Percentiles rank a stretch among this genome's conserved stretches.
These are phyloP conservation scores for Pseudopipra pipra DNA, from an alignment of 2,113 vertebrate genomes.

Conservation along the genomic window DNA sequence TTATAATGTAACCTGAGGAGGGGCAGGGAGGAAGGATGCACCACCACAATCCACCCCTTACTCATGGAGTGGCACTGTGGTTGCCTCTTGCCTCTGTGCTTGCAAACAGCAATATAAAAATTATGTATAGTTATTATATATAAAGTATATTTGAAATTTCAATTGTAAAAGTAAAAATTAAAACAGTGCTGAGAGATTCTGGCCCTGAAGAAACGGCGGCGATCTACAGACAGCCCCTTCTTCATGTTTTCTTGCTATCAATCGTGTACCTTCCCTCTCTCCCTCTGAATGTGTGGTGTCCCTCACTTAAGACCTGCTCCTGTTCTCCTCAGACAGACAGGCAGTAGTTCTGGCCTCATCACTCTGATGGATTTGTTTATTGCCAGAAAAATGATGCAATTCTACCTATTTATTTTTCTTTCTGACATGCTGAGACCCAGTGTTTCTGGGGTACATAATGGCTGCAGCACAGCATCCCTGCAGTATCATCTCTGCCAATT, in stretches of 20 bases:
- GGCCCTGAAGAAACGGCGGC: neutral
- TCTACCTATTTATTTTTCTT: constrained; percentile 20
- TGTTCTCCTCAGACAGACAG: neutral
- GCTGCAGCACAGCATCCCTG: constrained; percentile 11
- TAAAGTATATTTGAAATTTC: neutral
- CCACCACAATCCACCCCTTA: neutral
- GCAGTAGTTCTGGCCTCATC: constrained; percentile 2
- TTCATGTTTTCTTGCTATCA: neutral
- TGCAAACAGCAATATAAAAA: neutral
- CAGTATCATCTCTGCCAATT: constrained; percentile 6
- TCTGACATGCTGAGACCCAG: neutral
- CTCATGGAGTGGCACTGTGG: neutral
- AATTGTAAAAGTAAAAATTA: neutral
- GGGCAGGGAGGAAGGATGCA: neutral
- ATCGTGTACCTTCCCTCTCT: neutral
- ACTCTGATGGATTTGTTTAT: neutral
- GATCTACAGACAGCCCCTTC: neutral
- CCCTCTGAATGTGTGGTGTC: neutral
- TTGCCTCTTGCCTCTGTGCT: neutral
- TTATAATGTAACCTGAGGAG: neutral
- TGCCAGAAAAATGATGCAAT: constrained; percentile 28
- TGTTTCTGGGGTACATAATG: constrained; percentile 7
- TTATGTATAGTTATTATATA: neutral
- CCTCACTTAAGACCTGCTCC: neutral
- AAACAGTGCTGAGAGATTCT: neutral